Conservation (phyloP, 2,797 vertebrate species). For the Emydoidea blandingii region DNA sequence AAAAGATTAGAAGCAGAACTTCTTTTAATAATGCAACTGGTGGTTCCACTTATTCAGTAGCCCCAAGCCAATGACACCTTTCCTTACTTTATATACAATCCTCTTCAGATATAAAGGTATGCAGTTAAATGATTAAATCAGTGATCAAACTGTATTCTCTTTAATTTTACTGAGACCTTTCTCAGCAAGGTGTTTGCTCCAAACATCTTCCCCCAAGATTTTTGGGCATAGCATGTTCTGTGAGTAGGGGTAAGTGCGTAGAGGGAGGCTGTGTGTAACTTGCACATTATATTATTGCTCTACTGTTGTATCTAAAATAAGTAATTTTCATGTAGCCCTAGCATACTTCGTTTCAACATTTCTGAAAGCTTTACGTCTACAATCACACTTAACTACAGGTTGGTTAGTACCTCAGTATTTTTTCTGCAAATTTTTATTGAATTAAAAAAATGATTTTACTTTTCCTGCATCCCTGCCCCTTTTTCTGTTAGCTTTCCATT, state of each 20-base stretch:
- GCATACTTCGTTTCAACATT: neutral
- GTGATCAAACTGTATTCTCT: slow-evolving; percentile 63
- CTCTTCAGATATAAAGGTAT: neutral
- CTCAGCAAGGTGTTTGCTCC: slow-evolving; percentile 25
- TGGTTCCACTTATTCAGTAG: slow-evolving; percentile 70
- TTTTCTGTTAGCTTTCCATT: slow-evolving; percentile 53
- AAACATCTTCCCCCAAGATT: neutral
- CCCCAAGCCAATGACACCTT: slow-evolving; percentile 66
- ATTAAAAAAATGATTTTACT: slow-evolving; percentile 57
- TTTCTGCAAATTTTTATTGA: slow-evolving; percentile 48
- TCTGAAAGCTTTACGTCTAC: slow-evolving; percentile 37
- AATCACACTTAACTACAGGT: slow-evolving; percentile 32
- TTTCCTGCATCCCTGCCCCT: slow-evolving; percentile 25
- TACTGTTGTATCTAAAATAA: slow-evolving; percentile 1
- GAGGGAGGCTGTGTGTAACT: neutral
- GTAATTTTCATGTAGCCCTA: rapidly evolving
- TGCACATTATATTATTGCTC: neutral
- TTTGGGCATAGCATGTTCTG: neutral
- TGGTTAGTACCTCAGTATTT: slow-evolving; percentile 54
- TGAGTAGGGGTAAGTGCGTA: slow-evolving; percentile 28
- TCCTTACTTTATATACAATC: slow-evolving; percentile 63
- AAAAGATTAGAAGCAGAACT: slow-evolving; percentile 77
- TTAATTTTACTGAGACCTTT: slow-evolving; percentile 52
- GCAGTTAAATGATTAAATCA: slow-evolving; percentile 61
- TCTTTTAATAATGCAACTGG: slow-evolving; percentile 78